A percentile compares a stretch with the other conserved stretches of the same genome.
phyloP scores from a whole-genome alignment of 1,140 invertebrate species.

The Myzus persicae region DNA sequence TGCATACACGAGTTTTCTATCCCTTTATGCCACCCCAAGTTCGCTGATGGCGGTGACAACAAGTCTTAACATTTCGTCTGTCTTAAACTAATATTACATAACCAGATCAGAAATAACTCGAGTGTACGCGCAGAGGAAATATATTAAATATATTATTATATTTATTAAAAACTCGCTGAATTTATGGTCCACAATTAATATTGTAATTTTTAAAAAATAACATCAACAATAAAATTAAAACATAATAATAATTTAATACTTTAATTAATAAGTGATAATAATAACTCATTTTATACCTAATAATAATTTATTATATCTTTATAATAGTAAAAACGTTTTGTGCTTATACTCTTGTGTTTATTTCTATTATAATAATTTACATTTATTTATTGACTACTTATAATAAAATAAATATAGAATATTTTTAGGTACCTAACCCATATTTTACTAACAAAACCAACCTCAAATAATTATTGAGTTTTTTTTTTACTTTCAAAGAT shows the following conservation, averaged over 20 bases:
- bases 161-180: background rate
- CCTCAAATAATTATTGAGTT: background rate
- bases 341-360: background rate
- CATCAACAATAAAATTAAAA: background rate
- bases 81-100: constrained; percentile 20
- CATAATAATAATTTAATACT: background rate
- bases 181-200: background rate
- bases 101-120: background rate
- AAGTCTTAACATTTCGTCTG: background rate
- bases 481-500: background rate
- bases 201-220: background rate
- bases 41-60: background rate
- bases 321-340: background rate
- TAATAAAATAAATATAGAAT: no score
- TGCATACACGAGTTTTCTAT: background rate
- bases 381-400: background rate
- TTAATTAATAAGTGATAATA: background rate
- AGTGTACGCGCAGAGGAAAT: background rate
- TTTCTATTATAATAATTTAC: background rate
- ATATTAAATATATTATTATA: no score
- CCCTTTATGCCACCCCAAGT: background rate
- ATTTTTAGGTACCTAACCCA: background rate
- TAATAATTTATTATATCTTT: background rate
- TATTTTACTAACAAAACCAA: background rate
- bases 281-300: background rate